phyloP scores from a whole-genome alignment of 2,113 vertebrate genomes.

The Hipposideros armiger region DNA sequence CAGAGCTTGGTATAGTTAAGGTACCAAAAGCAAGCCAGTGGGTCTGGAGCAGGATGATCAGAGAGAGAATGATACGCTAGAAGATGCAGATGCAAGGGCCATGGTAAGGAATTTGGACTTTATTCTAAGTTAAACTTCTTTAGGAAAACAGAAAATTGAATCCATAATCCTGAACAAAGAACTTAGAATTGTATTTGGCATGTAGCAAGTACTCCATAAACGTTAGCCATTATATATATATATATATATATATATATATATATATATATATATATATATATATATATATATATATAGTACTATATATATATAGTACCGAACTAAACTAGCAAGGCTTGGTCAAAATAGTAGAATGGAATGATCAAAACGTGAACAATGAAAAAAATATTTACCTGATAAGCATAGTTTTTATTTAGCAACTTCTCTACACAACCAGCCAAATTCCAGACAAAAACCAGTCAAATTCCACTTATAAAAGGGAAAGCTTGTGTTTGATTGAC shows the following conservation, averaged over 20 bases:
- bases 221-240: not conserved
- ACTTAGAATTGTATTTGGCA: not conserved
- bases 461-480: constrained; percentile 43
- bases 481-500: not conserved
- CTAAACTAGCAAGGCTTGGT: not conserved
- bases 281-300: no score
- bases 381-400: not conserved
- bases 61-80: not conserved
- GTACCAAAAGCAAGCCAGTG: not conserved
- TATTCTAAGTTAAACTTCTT: constrained; percentile 8
- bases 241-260: no score
- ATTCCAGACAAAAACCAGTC: not conserved
- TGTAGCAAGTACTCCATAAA: not conserved
- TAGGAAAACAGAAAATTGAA: constrained; percentile 29
- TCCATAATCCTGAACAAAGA: not conserved
- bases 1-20: not conserved
- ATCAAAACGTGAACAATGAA: not conserved
- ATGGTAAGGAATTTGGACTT: not conserved
- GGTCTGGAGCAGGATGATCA: not conserved
- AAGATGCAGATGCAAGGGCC: not conserved
- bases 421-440: constrained; percentile 36
- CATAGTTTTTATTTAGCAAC: not conserved
- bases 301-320: not conserved
- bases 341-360: not conserved
- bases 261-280: no score